Conservation (phyloP, 1,140 invertebrate genomes). For the Nasonia giraulti region DNA sequence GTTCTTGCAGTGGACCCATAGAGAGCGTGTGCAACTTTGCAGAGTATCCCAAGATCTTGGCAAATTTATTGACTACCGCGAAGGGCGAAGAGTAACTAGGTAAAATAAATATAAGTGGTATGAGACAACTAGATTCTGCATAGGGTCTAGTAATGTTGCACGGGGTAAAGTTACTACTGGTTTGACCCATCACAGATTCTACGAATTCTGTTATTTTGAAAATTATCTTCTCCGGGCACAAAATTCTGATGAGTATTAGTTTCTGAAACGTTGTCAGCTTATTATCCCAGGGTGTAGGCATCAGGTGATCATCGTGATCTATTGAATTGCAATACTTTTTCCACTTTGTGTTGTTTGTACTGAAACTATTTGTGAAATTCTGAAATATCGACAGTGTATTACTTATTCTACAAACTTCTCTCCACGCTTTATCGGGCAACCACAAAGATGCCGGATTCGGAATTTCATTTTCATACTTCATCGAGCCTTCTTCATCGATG, state of each 20-base stretch:
- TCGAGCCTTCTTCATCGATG: constrained; percentile 67
- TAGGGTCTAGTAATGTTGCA: constrained; percentile 76
- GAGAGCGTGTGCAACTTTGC: constrained; percentile 79
- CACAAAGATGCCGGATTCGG: constrained; percentile 75
- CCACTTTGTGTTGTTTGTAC: constrained; percentile 73
- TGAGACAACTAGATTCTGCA: constrained; percentile 77
- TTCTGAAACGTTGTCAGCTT: constrained; percentile 77
- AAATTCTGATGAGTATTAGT: constrained; percentile 76
- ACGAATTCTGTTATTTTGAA: constrained; percentile 64
- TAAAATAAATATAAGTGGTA: constrained; percentile 82
- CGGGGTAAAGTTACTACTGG: constrained; percentile 58
- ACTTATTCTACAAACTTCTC: constrained; percentile 76
- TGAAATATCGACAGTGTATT: constrained; percentile 72
- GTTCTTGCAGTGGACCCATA: constrained; percentile 78
- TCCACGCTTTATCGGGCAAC: constrained; percentile 78
- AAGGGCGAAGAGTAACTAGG: constrained; percentile 77
- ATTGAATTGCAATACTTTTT: constrained; percentile 72
- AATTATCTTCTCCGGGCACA: constrained; percentile 78
- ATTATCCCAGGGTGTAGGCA: constrained; percentile 73
- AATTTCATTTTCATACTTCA: constrained; percentile 70
- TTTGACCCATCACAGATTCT: constrained; percentile 74
- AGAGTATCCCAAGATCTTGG: constrained; percentile 77
- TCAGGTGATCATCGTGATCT: constrained; percentile 55
- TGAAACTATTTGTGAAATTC: constrained; percentile 64
- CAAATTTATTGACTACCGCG: constrained; percentile 74